Evolutionary conservation across 2,888 invertebrate species (phyloP), one percentile per base, ranked within the genome.

Genomic region (Atrina japonica): DNA sequence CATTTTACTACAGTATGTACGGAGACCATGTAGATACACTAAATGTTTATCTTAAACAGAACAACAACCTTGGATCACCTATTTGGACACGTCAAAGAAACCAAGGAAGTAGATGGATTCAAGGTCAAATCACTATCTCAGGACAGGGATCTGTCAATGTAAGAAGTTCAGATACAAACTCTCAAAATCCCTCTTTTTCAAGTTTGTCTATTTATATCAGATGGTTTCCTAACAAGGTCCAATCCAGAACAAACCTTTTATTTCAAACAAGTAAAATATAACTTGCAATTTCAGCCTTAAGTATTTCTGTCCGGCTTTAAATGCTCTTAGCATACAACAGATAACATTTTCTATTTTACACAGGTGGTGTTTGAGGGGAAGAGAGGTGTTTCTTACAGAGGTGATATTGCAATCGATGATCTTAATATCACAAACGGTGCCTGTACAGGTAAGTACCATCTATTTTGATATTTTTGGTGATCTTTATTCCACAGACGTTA

Each of bases 1-100:
- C 77, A 16, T 86, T 87, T 75, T 87, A 85, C 84, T 87, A 87
- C 68, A 85, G 81, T 66, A 88, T 88, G 87, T 81, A 78, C 47
- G 87, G 87, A 3, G 70, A 75, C 18, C 76, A 81, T 65, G 77
- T 84, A 5, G 80, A 75, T 21, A 65, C 70, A 9, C 70, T 85
- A 6, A 84, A 78, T 64, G 56, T 83, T 23, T 83, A 82, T 50
- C 52, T 72, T 0, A 78, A 77, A 58, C 30, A 64, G 2, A 72
- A 72, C 11, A 66, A 23, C 30, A 27, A 53, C 1, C 74, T 80
- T 7, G 81, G 80, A 5, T 56, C 58, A 14, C 73, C 82, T 11
- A 65, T 83, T 7, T 86, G 84, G 84, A 75, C 74, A 1, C 60
- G 75, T 56, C 52, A 70, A n/a, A 81, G 81, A 27, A 78, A 78